phyloP scores from a whole-genome alignment of 1,140 invertebrate species.

The Charaxes varanes region DNA sequence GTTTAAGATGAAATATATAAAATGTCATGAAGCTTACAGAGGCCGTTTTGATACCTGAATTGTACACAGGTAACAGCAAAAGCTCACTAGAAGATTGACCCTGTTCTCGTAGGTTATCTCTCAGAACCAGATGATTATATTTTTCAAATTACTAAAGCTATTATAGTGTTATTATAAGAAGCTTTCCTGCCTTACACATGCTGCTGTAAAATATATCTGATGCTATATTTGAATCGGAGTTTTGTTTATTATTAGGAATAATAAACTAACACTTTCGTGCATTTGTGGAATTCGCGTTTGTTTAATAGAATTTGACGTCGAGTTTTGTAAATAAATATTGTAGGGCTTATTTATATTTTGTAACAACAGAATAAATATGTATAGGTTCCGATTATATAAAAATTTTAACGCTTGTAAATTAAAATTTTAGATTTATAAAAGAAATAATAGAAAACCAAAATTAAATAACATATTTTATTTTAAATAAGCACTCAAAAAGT shows the following conservation, averaged over 20 bases:
- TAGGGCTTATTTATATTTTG: too few species aligned
- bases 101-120: constrained; percentile 45
- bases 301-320: neutral
- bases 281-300: neutral
- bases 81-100: constrained; percentile 9
- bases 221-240: neutral
- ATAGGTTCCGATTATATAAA: neutral
- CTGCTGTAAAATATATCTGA: neutral
- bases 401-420: too few species aligned
- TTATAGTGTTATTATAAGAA: constrained; percentile 3
- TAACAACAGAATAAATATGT: constrained; percentile 1
- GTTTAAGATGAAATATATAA: neutral
- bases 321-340: neutral
- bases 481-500: neutral
- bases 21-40: neutral
- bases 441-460: too few species aligned
- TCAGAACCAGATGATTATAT: constrained; percentile 48
- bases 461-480: too few species aligned
- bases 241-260: neutral
- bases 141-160: constrained; percentile 25
- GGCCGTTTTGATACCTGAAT: neutral
- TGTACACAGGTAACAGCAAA: neutral
- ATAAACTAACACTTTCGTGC: neutral
- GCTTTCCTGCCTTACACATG: neutral
- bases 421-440: too few species aligned